A percentile compares a stretch with the other conserved stretches of the same genome.
Evolutionary conservation across 2,797 vertebrate genomes (phyloP).

Genomic region (Rhynchonycteris naso): DNA sequence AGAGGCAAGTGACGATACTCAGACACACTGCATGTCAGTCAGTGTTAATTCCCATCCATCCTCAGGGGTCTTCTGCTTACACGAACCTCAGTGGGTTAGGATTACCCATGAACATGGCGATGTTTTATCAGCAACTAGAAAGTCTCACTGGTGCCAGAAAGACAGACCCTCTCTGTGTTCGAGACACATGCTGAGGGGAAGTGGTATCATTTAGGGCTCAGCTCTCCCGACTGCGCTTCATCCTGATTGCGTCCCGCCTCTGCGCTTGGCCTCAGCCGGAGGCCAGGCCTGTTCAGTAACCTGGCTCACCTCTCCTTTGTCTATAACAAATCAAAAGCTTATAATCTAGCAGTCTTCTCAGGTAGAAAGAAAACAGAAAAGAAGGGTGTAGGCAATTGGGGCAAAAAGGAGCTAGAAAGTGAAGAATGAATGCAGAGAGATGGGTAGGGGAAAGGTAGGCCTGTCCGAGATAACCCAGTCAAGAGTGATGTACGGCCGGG

Average conservation of each 20-base stretch:
- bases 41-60: neutral
- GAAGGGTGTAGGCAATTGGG: neutral
- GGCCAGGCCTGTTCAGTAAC: neutral
- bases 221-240: accelerated
- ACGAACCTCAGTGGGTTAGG: neutral
- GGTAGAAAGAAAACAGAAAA: neutral
- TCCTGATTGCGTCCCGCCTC: neutral
- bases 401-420: neutral
- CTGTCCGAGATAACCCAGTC: neutral
- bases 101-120: neutral
- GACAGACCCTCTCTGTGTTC: neutral
- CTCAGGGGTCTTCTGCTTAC: neutral
- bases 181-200: neutral
- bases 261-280: neutral
- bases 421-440: neutral
- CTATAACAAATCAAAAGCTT: neutral
- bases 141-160: neutral
- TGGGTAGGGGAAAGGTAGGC: too few species aligned
- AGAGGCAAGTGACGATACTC: neutral
- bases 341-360: neutral
- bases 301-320: neutral
- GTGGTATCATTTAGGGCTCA: neutral
- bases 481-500: too few species aligned
- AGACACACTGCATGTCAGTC: accelerated
- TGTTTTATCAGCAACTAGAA: neutral